phyloP scores from a whole-genome alignment of 2,797 vertebrate species.

The Manis pentadactyla region DNA sequence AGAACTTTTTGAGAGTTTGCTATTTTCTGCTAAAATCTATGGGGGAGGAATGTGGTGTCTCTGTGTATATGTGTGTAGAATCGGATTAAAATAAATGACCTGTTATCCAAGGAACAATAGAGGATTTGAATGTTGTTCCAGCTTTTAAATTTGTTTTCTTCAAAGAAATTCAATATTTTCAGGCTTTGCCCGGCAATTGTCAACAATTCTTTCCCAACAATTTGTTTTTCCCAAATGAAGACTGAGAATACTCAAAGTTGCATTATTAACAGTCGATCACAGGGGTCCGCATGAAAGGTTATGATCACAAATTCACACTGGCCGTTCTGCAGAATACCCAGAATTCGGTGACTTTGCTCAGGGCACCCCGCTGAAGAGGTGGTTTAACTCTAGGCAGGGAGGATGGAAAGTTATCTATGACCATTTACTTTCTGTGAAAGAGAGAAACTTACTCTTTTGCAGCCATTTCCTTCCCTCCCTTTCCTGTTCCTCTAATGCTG shows the following conservation, averaged over 20 bases:
- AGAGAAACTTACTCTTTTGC: not conserved
- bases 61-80: not conserved
- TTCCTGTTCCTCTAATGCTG: not conserved
- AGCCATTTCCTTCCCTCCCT: not conserved
- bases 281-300: not conserved
- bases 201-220: not conserved
- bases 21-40: not conserved
- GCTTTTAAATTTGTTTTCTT: not conserved
- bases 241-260: not conserved
- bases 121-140: not conserved
- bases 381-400: not conserved
- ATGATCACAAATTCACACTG: not conserved
- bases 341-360: not conserved
- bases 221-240: constrained; percentile 30
- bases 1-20: not conserved
- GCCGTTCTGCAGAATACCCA: not conserved
- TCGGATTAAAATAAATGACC: constrained; percentile 24
- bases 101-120: constrained; percentile 36
- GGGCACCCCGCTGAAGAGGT: not conserved
- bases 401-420: not conserved
- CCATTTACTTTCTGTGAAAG: not conserved
- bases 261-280: not conserved
- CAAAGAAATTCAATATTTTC: constrained; percentile 11
- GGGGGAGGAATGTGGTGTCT: not conserved
- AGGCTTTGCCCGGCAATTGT: not conserved